Percentiles rank a stretch among this genome's conserved stretches.
Evolutionary conservation across 2,888 invertebrate species (phyloP).

Genomic region (Quadriops clusia): DNA sequence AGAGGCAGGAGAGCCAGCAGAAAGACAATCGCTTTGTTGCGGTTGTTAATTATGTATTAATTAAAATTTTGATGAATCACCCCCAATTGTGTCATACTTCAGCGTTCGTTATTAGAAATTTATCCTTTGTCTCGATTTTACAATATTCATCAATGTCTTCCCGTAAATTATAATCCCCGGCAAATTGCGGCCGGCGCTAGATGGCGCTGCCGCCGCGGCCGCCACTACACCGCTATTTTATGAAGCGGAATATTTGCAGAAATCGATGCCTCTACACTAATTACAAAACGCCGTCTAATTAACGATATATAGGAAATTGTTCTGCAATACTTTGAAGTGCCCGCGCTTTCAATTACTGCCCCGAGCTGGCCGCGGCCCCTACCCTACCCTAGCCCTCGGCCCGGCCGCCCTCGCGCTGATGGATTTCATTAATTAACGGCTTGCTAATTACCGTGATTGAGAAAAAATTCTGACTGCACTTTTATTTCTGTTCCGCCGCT

Average conservation of each 20-base stretch:
- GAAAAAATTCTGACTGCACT: conserved; percentile 17
- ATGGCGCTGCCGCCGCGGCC: conserved; percentile 24
- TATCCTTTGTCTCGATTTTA: conserved; percentile 30
- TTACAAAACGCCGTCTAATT: conserved; percentile 37
- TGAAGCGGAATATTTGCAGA: conserved; percentile 32
- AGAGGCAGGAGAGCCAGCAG: conserved; percentile 4
- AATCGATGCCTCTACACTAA: conserved; percentile 35
- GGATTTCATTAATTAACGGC: conserved; percentile 38
- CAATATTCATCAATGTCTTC: conserved; percentile 27
- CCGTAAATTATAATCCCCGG: conserved; percentile 24
- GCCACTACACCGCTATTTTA: conserved; percentile 28
- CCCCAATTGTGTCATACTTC: conserved; percentile 30
- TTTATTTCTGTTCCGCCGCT: too few relatives aligned
- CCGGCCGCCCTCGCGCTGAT: conserved; percentile 26
- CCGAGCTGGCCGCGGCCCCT: too few relatives aligned
- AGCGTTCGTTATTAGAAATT: conserved; percentile 31
- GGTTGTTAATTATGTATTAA: conserved; percentile 35
- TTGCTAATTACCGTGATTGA: conserved; percentile 34
- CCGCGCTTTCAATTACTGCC: conserved; percentile 30
- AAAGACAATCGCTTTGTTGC: conserved; percentile 33
- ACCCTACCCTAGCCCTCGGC: too few relatives aligned
- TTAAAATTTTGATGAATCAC: conserved; percentile 36
- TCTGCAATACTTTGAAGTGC: conserved; percentile 37
- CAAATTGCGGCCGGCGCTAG: conserved; percentile 23
- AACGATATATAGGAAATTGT: conserved; percentile 38